Evolutionary conservation across 2,113 vertebrate genomes (phyloP).

Genomic region (Potamarius usumacintae): DNA sequence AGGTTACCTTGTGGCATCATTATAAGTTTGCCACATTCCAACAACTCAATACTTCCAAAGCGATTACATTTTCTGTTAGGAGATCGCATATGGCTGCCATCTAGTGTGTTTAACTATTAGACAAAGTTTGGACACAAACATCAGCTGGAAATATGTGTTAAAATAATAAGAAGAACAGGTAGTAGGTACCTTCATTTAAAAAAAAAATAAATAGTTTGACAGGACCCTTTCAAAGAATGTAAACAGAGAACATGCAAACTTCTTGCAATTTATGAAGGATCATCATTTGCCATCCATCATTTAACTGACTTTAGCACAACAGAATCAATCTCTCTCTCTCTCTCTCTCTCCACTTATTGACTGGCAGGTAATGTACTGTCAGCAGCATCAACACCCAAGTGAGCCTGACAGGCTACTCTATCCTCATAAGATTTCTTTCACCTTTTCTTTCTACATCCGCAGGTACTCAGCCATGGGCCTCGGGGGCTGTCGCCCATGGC

Average conservation of each 20-base stretch:
- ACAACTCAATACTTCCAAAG: not conserved
- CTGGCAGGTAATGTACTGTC: slow-evolving; percentile 64
- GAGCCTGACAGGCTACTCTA: slow-evolving; percentile 41
- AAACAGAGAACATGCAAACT: not conserved
- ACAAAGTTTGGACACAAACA: not conserved
- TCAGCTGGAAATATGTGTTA: not conserved
- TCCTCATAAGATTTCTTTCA: slow-evolving; percentile 64
- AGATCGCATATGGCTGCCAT: not conserved
- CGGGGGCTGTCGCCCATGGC: slow-evolving; percentile 67
- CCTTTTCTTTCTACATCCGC: slow-evolving; percentile 27
- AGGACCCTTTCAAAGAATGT: not conserved
- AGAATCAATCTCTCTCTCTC: slow-evolving; percentile 37
- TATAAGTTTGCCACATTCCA: slow-evolving; percentile 1
- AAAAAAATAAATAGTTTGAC: not conserved
- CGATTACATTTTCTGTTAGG: not conserved
- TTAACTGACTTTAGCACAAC: not conserved
- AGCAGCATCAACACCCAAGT: slow-evolving; percentile 63
- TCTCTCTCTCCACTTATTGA: slow-evolving; percentile 57
- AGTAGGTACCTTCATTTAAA: not conserved
- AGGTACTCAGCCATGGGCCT: slow-evolving; percentile 45
- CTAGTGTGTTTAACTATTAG: not conserved
- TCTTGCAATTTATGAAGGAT: not conserved
- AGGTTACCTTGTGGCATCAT: slow-evolving; percentile 9
- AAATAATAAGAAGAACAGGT: not conserved
- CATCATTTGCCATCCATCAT: not conserved